phyloP scores from a whole-genome alignment of 2,888 invertebrate genomes.

The Tiliacea aurago region DNA sequence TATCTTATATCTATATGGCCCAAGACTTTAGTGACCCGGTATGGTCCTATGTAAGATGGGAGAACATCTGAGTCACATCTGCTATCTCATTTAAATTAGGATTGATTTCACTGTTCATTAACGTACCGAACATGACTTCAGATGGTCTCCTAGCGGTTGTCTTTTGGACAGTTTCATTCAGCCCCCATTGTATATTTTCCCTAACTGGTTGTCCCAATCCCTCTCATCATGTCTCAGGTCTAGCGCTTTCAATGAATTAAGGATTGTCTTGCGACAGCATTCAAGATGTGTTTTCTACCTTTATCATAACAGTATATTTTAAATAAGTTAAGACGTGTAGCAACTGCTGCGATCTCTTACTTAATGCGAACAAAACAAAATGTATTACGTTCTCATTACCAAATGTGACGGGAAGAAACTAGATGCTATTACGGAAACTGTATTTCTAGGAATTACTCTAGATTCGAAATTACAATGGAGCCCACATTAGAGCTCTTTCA shows the following conservation, averaged over 20 bases:
- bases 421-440: no score
- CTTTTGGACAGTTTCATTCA: not conserved
- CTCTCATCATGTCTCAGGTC: not conserved
- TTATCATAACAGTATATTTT: not conserved
- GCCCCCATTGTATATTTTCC: not conserved
- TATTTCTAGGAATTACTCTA: no score
- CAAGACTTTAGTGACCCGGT: not conserved
- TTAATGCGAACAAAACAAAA: no score
- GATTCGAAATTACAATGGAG: no score
- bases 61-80: not conserved
- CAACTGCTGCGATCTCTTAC: not conserved
- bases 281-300: not conserved
- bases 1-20: no score
- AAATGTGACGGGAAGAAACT: no score
- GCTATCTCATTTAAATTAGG: not conserved
- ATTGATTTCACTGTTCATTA: not conserved
- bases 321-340: not conserved
- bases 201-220: not conserved
- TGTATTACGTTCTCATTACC: no score
- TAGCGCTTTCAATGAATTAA: not conserved
- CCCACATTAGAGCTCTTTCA: no score
- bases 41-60: conserved; percentile 1
- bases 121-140: not conserved
- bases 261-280: not conserved
- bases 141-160: not conserved